Percentiles rank a stretch among this genome's conserved stretches.
These are phyloP conservation scores for Noctua janthina DNA, from an alignment of 2,888 invertebrate species.

Conservation along the genomic window DNA sequence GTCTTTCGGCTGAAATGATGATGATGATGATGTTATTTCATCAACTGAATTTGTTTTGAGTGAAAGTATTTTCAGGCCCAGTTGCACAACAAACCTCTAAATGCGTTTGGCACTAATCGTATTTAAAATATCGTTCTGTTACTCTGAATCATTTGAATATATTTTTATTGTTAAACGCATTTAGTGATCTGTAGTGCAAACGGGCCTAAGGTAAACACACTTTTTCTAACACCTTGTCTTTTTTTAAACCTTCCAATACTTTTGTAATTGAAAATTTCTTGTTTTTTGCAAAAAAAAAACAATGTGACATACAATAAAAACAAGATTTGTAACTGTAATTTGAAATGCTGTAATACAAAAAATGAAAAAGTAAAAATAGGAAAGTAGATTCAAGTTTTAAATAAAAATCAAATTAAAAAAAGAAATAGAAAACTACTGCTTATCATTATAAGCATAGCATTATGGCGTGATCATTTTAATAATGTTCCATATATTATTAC, in stretches of 20 bases:
- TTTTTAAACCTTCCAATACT: not conserved
- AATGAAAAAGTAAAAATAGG: not conserved
- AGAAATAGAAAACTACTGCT: not conserved
- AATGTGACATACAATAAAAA: too few relatives aligned
- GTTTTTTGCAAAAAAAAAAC: not conserved
- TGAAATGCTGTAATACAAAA: not conserved
- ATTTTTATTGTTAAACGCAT: not conserved
- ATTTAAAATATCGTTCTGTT: not conserved
- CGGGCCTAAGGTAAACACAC: not conserved
- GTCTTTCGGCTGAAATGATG: too few relatives aligned
- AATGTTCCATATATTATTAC: not conserved
- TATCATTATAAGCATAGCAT: not conserved
- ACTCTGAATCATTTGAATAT: not conserved
- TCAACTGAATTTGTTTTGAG: constrained; percentile 1
- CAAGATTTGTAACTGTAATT: not conserved
- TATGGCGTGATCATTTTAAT: not conserved
- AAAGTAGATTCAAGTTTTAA: not conserved
- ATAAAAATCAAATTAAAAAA: not conserved
- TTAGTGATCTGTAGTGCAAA: not conserved
- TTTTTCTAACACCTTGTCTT: not conserved
- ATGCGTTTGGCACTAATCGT: not conserved
- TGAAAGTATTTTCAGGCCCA: not conserved
- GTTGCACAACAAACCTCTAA: not conserved
- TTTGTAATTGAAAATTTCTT: not conserved
- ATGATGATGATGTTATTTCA: not conserved